Evolutionary conservation across 2,888 invertebrate genomes (phyloP), one percentile per base, ranked within the genome.

Genomic region (Agrochola litura): DNA sequence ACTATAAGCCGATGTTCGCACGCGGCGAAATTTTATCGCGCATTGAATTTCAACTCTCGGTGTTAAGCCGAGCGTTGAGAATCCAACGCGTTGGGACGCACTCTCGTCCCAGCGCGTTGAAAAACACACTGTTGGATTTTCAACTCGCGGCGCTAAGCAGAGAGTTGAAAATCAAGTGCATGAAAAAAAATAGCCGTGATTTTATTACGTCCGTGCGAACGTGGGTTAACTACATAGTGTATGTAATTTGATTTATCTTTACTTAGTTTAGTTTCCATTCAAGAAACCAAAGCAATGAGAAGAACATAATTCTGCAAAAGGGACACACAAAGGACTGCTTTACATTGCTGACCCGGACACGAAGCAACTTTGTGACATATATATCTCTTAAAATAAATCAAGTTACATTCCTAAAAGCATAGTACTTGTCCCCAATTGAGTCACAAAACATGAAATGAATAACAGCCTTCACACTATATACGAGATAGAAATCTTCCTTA

Each of bases 301-400:
- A 22, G 2, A 10, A 71, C 63, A 68, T 64, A 61, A 63, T 60
- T 22, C 25, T 30, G 12, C 41, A 63, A 61, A 54, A 69, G 56
- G n/a, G 25, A 63, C 12, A 46, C 9, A 72, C 69, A 83, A 82
- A 79, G 63, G 46, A 56, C n/a, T 61, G 8, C 37, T 61, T 73
- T 30, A 74, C 66, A 52, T 64, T 43, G 3, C 41, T 46, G 16
- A 54, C 25, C 6, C 49, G 46, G 37, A 73, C 16, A 66, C 25
- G 16, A 46, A 72, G 52, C 1, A 58, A 54, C 83, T 63, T 70
- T 60, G 73, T 83, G 61, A 73, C 52, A 63, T 63, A 30, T 63
- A 30, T 30, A 76, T 63, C n/a, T 70, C 70, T 25, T 71, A 4
- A 63, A 60, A 66, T 70, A 79, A 83, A 79, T 74, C 69, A 82